Evolutionary conservation across 2,113 vertebrate genomes (phyloP).

Genomic region (Macquaria australasica): DNA sequence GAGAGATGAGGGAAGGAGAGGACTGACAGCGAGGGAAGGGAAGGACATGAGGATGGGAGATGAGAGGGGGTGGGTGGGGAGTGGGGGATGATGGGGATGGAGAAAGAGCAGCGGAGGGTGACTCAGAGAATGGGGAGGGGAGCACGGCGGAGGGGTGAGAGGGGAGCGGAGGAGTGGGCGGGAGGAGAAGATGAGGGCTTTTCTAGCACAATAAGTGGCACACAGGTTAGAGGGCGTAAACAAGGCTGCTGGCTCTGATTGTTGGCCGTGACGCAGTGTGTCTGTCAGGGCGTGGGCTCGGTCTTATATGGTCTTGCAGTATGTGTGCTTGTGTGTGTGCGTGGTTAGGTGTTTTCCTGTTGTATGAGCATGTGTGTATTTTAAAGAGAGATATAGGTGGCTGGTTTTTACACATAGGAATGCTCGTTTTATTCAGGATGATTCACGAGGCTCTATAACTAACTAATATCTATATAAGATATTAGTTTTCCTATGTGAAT

Average conservation of each 20-base stretch:
- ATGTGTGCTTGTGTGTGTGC: conserved; percentile 20
- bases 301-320: conserved; percentile 69
- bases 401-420: background rate
- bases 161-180: conserved; percentile 43
- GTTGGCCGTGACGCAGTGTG: conserved; percentile 71
- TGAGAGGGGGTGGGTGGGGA: background rate
- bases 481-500: background rate
- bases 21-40: conserved; percentile 1
- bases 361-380: background rate
- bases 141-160: conserved; percentile 32
- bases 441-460: background rate
- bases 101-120: conserved; percentile 58
- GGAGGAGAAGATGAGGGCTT: conserved; percentile 70
- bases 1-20: conserved; percentile 7
- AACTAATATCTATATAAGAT: too few species aligned
- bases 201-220: conserved; percentile 75
- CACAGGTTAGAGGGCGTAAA: conserved; percentile 77
- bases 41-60: conserved; percentile 17
- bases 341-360: background rate
- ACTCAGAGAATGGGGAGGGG: conserved; percentile 66
- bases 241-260: conserved; percentile 62
- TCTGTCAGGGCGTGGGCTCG: conserved; percentile 72
- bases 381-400: background rate
- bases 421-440: background rate
- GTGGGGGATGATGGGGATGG: background rate